phyloP scores from a whole-genome alignment of 2,888 invertebrate species.

The Rotaria magnacalcarata region DNA sequence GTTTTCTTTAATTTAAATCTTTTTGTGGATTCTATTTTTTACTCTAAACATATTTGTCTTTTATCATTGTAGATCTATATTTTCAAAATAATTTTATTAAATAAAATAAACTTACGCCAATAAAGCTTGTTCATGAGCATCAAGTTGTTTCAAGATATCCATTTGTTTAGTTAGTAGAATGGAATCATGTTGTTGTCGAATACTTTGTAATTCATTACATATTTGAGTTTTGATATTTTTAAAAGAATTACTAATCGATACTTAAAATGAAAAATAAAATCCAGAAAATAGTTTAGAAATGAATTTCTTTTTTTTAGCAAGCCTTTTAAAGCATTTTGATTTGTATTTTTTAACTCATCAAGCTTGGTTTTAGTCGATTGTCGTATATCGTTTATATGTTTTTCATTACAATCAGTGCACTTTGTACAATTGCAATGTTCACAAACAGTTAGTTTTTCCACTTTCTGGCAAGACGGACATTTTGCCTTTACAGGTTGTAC shows the following conservation, averaged over 20 bases:
- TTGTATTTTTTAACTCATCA: background rate
- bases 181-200: constrained; percentile 8
- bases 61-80: too few relatives aligned
- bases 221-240: background rate
- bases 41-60: too few relatives aligned
- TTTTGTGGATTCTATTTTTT: too few relatives aligned
- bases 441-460: constrained; percentile 1
- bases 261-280: background rate
- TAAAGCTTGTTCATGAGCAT: background rate
- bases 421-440: constrained; percentile 14
- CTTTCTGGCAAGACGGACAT: background rate
- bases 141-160: constrained; percentile 21
- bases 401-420: constrained; percentile 29
- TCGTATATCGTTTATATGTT: background rate
- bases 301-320: background rate
- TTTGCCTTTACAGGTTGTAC: constrained; percentile 29
- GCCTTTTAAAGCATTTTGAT: background rate
- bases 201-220: background rate
- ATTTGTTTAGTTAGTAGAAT: background rate
- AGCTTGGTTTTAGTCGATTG: background rate
- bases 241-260: background rate
- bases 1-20: too few relatives aligned
- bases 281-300: too few relatives aligned
- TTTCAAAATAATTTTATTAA: too few relatives aligned
- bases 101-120: background rate